A percentile compares a stretch with the other conserved stretches of the same genome.
These are phyloP conservation scores for Adelges cooleyi DNA, from an alignment of 1,140 invertebrate genomes.

Conservation along the genomic window DNA sequence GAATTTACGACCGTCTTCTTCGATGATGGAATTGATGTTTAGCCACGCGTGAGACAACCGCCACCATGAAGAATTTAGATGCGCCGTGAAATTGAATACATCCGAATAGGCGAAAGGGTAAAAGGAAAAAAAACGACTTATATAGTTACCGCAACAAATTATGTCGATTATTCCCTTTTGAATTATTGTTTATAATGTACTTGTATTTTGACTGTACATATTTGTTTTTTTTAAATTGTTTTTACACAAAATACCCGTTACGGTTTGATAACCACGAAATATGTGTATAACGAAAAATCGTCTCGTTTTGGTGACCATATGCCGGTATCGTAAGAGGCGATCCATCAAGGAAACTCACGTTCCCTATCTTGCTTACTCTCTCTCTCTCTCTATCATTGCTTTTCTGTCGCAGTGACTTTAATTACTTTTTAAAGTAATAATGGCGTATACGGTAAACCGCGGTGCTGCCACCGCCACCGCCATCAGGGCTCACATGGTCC, in stretches of 20 bases:
- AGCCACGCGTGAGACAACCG: conserved; percentile 14
- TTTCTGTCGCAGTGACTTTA: conserved; percentile 16
- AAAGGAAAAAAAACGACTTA: background rate
- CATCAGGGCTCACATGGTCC: background rate
- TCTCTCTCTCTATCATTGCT: too few relatives aligned
- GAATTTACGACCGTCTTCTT: conserved; percentile 6
- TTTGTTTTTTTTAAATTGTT: conserved; percentile 22
- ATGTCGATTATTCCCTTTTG: background rate
- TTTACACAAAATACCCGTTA: conserved; percentile 5
- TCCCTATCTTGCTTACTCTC: background rate
- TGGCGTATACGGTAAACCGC: conserved; percentile 18
- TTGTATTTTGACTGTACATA: background rate
- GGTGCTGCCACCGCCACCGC: too few relatives aligned
- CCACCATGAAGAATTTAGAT: background rate
- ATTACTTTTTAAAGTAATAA: conserved; percentile 29
- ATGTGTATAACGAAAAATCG: background rate
- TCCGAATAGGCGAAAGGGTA: background rate
- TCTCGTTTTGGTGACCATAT: conserved; percentile 22
- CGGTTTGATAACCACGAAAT: background rate
- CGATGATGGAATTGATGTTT: conserved; percentile 4
- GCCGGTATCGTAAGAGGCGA: background rate
- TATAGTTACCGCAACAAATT: background rate
- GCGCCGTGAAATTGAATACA: conserved; percentile 27
- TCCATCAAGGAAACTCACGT: conserved; percentile 20
- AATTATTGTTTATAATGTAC: too few relatives aligned